Evolutionary conservation across 2,888 invertebrate genomes (phyloP).

Genomic region (Punctoribates punctum): DNA sequence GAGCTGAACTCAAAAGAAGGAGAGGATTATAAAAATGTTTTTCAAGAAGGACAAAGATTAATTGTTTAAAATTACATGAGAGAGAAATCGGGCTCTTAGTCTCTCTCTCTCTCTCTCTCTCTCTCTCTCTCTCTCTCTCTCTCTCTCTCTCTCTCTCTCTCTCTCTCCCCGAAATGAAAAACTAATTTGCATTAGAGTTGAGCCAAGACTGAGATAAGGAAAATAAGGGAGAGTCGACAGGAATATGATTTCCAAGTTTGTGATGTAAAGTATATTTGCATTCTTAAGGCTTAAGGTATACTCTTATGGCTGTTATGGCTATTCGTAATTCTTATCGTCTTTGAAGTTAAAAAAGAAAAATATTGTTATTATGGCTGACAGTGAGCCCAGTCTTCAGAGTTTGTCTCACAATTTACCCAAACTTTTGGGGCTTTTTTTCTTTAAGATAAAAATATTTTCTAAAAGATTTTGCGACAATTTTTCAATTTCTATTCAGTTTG

Average conservation of each 20-base stretch:
- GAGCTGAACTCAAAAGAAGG: background rate
- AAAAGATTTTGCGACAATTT: background rate
- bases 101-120: background rate
- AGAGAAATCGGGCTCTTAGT: background rate
- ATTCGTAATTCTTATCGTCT: constrained; percentile 2
- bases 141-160: background rate
- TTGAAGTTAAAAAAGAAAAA: background rate
- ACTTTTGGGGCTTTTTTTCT: background rate
- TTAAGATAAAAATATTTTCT: background rate
- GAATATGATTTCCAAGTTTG: background rate
- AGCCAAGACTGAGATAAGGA: background rate
- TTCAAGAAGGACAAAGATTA: background rate
- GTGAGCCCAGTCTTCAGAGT: background rate
- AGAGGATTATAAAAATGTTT: background rate
- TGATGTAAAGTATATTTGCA: constrained; percentile 15
- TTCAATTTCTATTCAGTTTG: background rate
- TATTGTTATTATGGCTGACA: background rate
- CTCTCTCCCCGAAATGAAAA: background rate
- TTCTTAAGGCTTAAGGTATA: background rate
- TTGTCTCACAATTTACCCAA: background rate
- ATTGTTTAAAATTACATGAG: constrained; percentile 13
- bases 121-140: background rate
- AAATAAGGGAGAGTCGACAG: constrained; percentile 8
- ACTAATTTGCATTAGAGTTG: constrained; percentile 5
- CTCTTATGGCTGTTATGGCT: background rate